A percentile compares a stretch with the other conserved stretches of the same genome.
Evolutionary conservation across 2,888 invertebrate genomes (phyloP).

Genomic region (Agrotis clavis): DNA sequence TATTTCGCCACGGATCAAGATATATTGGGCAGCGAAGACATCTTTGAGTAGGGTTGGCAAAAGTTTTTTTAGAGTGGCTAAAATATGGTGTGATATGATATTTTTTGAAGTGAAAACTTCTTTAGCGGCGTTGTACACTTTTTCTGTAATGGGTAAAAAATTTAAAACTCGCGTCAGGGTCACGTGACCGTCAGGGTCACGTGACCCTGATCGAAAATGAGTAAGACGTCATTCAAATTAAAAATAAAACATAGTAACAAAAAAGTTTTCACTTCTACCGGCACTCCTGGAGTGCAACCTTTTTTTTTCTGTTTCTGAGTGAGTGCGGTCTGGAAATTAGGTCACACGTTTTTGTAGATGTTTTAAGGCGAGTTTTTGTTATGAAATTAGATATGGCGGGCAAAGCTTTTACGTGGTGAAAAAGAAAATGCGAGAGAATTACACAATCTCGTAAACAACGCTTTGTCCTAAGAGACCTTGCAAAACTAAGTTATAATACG

Average conservation of each 20-base stretch:
- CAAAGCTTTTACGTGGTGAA: background rate
- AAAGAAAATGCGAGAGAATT: background rate
- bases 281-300: too few relatives aligned
- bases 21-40: constrained; percentile 8
- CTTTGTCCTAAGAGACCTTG: background rate
- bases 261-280: too few relatives aligned
- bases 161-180: too few relatives aligned
- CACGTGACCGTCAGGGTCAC: too few relatives aligned
- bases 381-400: background rate
- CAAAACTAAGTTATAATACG: background rate
- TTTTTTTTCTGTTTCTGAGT: constrained; percentile 2
- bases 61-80: constrained; percentile 22
- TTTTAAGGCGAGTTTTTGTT: constrained; percentile 24
- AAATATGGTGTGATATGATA: constrained; percentile 22
- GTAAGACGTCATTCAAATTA: too few relatives aligned
- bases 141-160: too few relatives aligned
- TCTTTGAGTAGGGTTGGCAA: constrained; percentile 45
- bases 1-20: constrained; percentile 5
- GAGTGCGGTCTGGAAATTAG: constrained; percentile 35
- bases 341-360: constrained; percentile 32
- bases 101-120: too few relatives aligned
- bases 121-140: too few relatives aligned
- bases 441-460: background rate
- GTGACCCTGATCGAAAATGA: too few relatives aligned
- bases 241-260: too few relatives aligned